Evolutionary conservation across 1,140 invertebrate species (phyloP).

Genomic region (Dreissena polymorpha): DNA sequence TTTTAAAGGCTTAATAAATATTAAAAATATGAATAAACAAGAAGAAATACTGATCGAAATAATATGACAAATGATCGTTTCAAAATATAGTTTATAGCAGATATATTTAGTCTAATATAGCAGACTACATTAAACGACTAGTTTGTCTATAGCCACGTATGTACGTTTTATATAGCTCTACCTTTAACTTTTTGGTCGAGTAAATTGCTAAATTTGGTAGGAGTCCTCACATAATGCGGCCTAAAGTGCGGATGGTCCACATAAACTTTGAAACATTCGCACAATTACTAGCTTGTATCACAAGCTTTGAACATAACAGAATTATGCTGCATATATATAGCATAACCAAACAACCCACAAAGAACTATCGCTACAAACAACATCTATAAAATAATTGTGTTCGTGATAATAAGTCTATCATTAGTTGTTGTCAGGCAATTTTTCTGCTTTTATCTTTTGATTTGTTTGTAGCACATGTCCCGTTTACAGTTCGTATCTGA

Average conservation of each 20-base stretch:
- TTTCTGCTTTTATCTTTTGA: neutral
- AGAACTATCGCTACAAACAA: neutral
- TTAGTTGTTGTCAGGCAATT: neutral
- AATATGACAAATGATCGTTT: neutral
- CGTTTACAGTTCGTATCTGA: neutral
- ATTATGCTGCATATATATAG: neutral
- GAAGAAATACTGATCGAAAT: no score
- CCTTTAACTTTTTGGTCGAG: no score
- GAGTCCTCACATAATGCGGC: no score
- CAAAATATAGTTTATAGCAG: neutral
- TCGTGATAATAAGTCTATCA: constrained; percentile 3
- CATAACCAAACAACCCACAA: neutral
- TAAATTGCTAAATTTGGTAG: no score
- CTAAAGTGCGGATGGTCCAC: no score
- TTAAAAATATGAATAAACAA: neutral
- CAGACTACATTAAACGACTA: neutral
- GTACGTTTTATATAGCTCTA: no score
- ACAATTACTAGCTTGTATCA: no score
- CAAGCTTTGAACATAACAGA: no score
- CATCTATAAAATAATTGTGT: neutral
- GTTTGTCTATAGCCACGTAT: no score
- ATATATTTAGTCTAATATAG: neutral
- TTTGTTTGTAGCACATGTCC: constrained; percentile 7
- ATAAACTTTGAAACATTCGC: no score
- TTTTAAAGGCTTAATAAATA: neutral